Evolutionary conservation across 2,113 vertebrate genomes (phyloP).

Genomic region (Orycteropus afer): DNA sequence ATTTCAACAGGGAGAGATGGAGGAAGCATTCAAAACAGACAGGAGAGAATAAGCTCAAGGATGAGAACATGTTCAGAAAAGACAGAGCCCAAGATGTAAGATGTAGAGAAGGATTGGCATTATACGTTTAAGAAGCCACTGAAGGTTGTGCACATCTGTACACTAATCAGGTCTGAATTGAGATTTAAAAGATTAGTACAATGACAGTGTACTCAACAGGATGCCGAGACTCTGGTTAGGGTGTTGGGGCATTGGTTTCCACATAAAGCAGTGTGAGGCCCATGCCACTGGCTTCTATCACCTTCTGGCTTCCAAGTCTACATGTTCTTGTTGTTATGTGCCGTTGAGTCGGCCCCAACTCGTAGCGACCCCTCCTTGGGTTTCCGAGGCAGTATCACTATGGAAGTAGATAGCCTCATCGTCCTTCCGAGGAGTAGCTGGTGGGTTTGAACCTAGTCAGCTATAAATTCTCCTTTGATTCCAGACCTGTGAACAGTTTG

Average conservation of each 20-base stretch:
- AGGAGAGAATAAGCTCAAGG: neutral
- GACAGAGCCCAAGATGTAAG: neutral
- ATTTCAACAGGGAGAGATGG: neutral
- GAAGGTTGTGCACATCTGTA: neutral
- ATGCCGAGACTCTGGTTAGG: accelerated
- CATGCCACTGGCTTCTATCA: neutral
- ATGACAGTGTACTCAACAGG: accelerated
- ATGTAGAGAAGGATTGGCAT: neutral
- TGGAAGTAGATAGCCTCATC: no score
- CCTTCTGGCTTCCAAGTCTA: neutral
- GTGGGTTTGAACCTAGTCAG: no score
- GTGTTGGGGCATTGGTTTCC: neutral
- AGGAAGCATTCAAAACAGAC: neutral
- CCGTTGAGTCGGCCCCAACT: no score
- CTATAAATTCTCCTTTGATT: neutral
- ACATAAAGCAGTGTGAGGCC: neutral
- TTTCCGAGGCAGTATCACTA: no score
- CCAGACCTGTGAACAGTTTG: neutral
- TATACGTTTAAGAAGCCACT: neutral
- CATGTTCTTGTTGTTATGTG: no score
- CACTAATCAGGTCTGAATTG: neutral
- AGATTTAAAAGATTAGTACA: neutral
- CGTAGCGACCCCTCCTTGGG: no score
- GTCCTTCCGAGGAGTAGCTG: no score
- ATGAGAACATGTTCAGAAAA: neutral